Evolutionary conservation across 2,888 invertebrate genomes (phyloP), one percentile per base, ranked within the genome.

Genomic region (Psococerastis gibbosa): DNA sequence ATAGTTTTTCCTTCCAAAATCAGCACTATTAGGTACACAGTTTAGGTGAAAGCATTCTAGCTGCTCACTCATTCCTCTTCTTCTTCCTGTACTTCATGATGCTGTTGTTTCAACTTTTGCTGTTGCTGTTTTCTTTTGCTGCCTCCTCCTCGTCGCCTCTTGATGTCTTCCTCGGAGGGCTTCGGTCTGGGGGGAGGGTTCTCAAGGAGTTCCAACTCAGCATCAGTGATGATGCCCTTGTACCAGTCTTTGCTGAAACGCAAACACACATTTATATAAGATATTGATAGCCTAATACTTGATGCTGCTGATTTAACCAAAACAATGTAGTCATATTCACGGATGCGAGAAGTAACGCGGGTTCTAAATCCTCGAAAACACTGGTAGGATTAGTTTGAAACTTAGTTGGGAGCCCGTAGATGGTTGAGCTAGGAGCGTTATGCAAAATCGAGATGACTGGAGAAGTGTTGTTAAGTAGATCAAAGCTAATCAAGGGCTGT

Each of bases 201-300:
- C 61, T 87, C 85, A 49, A 87, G 62, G 32, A 78, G 81, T 0
- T 77, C 77, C 46, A 87, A 60, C 58, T 85, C 75, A 32, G 75
- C 77, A 49, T 84, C 85, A 6, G 82, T 83, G 54, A 87, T 62
- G 50, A 79, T 75, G 33, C 73, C 87, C 58, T 85, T 84, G 66
- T 88, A 88, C 85, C 87, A 88, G 56, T 87, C 87, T 52, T 75
- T 78, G 61, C 87, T 87, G 62, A n/a, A 68, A 59, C 43, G 33
- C 35, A 47, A n/a, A n/a, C n/a, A n/a, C n/a, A n/a, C n/a, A n/a
- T 38, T 43, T 38, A 13, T 22, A 27, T 33, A 32, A 42, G 35
- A 41, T 18, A 31, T 33, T 33, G 13, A 35, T 23, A 23, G 32
- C 13, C 3, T n/a, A n/a, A 47, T 43, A 17, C 38, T 32, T 11